Evolutionary conservation across 2,797 vertebrate species (phyloP), one percentile per base, ranked within the genome.

Genomic region (Micrastur ruficollis): DNA sequence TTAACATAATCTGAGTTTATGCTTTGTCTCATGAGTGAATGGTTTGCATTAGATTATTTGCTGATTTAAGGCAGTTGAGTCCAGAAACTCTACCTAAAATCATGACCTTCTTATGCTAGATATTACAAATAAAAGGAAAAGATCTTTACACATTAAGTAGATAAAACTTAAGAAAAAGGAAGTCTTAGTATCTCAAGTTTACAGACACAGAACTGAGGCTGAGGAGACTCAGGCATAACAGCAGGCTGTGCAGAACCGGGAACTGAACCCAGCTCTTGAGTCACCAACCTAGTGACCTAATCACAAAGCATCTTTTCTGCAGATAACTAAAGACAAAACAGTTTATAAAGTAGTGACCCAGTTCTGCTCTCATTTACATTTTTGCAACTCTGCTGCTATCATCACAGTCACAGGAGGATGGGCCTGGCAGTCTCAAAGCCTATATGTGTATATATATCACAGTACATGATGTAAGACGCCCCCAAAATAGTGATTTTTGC

Each of bases 341-440:
- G 40, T 66, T 78, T 76, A 93, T 79, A 91, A 87, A 96, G 78
- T 36, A 91, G 56, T 88, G 94, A 95, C 94, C 81, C 74, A 95
- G 40, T 97, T 96, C 65, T 81, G 56, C 78, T 93, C 36, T 87
- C 42, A 38, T 89, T 81, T 93, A 78, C 61, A 72, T 91, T 92
- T 92, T 40, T 89, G 79, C 79, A 89, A 78, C 61, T 82, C 21
- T 76, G 75, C 46, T 84, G 90, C 74, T 76, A 76, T 58, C 88
- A 89, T 61, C 83, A 75, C 53, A 92, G 92, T 86, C 89, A 92
- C 2, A 3, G 86, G 74, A 97, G 78, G 71, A 87, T 29, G 61
- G 93, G 56, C 61, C 44, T 3, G 1, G 71, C 67, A 90, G 68
- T 68, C 81, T 94, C 53, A 70, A 86, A 90, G 74, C 71, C 86